phyloP scores from a whole-genome alignment of 2,113 vertebrate species.

The Callocephalon fimbriatum region DNA sequence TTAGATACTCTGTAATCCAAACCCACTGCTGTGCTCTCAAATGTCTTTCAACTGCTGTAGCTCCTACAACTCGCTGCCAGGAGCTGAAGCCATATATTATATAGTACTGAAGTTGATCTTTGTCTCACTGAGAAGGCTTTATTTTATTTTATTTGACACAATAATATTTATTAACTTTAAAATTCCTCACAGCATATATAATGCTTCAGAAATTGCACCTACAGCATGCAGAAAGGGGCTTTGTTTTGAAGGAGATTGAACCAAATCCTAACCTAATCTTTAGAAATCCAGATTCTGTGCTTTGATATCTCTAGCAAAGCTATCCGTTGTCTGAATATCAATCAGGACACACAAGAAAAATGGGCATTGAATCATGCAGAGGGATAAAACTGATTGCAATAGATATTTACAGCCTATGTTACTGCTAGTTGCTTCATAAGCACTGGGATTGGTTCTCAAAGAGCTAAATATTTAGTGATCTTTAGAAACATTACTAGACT shows the following conservation, averaged over 20 bases:
- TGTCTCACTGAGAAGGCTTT: conserved; percentile 2
- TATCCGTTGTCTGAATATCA: not conserved
- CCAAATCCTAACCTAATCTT: not conserved
- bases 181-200: not conserved
- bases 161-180: conserved; percentile 40
- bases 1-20: not conserved
- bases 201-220: not conserved
- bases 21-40: not conserved
- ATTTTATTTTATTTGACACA: not conserved
- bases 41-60: not conserved
- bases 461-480: not conserved
- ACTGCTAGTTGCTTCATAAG: not conserved
- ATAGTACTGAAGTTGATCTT: not conserved
- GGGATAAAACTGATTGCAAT: not conserved
- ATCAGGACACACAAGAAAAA: not conserved
- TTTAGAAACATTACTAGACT: not conserved
- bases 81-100: conserved; percentile 26
- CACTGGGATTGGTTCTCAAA: not conserved
- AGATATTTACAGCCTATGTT: not conserved
- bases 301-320: conserved; percentile 6
- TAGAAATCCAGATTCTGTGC: not conserved
- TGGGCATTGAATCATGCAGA: not conserved
- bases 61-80: not conserved
- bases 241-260: not conserved
- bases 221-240: not conserved